Conservation (phyloP, 2,888 invertebrate species). For the Melieria omissa region DNA sequence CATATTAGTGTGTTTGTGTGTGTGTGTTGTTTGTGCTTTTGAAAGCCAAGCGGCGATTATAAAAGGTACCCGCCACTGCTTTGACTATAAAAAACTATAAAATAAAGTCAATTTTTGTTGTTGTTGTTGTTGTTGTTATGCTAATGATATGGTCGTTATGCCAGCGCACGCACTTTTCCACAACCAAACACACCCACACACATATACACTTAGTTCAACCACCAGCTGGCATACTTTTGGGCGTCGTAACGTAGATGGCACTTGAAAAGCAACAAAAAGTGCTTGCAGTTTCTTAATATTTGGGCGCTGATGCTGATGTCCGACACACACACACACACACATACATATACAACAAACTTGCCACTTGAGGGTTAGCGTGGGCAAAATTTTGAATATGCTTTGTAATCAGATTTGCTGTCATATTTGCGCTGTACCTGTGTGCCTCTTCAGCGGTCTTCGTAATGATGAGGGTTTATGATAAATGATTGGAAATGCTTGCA, state of each 20-base stretch:
- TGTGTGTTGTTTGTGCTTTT: background rate
- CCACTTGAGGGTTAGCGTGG: background rate
- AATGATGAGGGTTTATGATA: slow-evolving; percentile 34
- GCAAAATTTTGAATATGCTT: slow-evolving; percentile 30
- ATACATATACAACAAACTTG: too few relatives aligned
- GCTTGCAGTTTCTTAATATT: background rate
- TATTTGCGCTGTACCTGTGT: background rate
- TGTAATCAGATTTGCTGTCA: slow-evolving; percentile 32
- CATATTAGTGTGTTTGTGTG: background rate
- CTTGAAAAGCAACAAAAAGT: background rate
- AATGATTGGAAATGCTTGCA: slow-evolving; percentile 33
- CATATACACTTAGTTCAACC: background rate
- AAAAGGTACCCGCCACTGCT: background rate
- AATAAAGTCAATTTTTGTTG: background rate
- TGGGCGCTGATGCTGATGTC: background rate
- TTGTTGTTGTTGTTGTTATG: slow-evolving; percentile 31
- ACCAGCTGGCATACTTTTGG: background rate
- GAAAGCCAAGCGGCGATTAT: slow-evolving; percentile 13
- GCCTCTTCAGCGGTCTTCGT: background rate
- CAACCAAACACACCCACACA: background rate
- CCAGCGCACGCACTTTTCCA: slow-evolving; percentile 23
- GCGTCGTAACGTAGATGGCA: background rate
- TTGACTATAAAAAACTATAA: background rate
- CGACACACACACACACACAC: background rate
- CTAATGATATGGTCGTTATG: slow-evolving; percentile 38